phyloP scores from a whole-genome alignment of 2,888 invertebrate genomes.

The Apocheima hispidaria region DNA sequence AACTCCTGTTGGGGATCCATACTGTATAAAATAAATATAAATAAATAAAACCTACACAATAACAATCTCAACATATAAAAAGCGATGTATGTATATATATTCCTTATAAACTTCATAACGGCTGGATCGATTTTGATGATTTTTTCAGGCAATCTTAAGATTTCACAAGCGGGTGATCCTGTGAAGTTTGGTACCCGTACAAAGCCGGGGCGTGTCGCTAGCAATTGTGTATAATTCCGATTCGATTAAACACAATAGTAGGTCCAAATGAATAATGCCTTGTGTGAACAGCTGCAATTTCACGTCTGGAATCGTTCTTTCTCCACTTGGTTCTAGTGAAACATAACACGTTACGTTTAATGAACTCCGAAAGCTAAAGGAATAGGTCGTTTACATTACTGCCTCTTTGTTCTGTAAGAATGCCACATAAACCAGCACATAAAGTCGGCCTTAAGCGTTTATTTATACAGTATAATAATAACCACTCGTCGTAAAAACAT shows the following conservation, averaged over 20 bases:
- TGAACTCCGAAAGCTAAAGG: slow-evolving; percentile 15
- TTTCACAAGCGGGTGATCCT: too few relatives aligned
- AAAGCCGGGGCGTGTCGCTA: too few relatives aligned
- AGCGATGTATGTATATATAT: too few relatives aligned
- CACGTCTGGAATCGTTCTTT: slow-evolving; percentile 18
- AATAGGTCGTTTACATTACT: slow-evolving; percentile 28
- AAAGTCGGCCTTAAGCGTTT: slow-evolving; percentile 47
- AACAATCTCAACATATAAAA: too few relatives aligned
- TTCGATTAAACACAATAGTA: slow-evolving; percentile 59
- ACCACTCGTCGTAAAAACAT: slow-evolving; percentile 43
- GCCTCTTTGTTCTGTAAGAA: slow-evolving; percentile 43
- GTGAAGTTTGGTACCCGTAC: too few relatives aligned
- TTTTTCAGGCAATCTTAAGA: too few relatives aligned
- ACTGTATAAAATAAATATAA: too few relatives aligned
- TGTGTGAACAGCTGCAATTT: slow-evolving; percentile 41
- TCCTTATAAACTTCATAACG: too few relatives aligned
- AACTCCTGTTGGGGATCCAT: too few relatives aligned
- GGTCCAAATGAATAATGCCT: slow-evolving; percentile 39
- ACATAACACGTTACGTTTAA: slow-evolving; percentile 25
- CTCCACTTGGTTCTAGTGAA: slow-evolving; percentile 19
- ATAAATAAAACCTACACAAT: too few relatives aligned
- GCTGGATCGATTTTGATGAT: too few relatives aligned
- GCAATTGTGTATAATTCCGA: slow-evolving; percentile 54
- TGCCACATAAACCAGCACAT: slow-evolving; percentile 51
- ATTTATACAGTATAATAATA: slow-evolving; percentile 38